Conservation (phyloP, 2,888 invertebrate species). For the Drosophila stalkeri region DNA sequence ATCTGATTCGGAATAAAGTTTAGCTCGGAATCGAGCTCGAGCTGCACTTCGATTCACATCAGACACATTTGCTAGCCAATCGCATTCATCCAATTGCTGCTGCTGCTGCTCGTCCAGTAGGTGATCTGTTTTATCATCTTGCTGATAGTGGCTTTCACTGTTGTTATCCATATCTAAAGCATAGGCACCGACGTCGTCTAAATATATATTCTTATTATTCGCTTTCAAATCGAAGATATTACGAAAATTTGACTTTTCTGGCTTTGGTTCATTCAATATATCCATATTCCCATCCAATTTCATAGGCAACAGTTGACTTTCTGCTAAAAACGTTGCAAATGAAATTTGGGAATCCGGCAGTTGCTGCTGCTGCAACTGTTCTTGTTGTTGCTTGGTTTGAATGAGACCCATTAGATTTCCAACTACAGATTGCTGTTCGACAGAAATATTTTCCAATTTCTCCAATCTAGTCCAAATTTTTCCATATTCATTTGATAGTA, state of each 20-base stretch:
- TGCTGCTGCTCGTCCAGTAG: conserved; percentile 22
- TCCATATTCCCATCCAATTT: conserved; percentile 29
- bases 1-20: conserved; percentile 72
- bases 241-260: conserved; percentile 17
- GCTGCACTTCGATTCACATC: neutral
- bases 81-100: neutral
- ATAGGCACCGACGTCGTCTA: conserved; percentile 19
- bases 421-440: conserved; percentile 96
- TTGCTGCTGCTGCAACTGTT: conserved; percentile 36
- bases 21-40: conserved; percentile 28
- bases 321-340: conserved; percentile 24
- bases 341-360: neutral
- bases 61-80: conserved; percentile 16
- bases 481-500: conserved; percentile 95
- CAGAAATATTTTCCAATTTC: conserved; percentile 93
- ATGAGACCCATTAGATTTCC: conserved; percentile 89
- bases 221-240: conserved; percentile 24
- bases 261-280: conserved; percentile 2
- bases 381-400: conserved; percentile 56
- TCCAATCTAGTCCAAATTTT: conserved; percentile 97
- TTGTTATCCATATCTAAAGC: conserved; percentile 4
- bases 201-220: conserved; percentile 25
- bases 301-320: conserved; percentile 36
- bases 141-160: conserved; percentile 24
- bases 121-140: conserved; percentile 5